A percentile compares a stretch with the other conserved stretches of the same genome.
phyloP scores from a whole-genome alignment of 2,888 invertebrate genomes.

The Heteropelma amictum region DNA sequence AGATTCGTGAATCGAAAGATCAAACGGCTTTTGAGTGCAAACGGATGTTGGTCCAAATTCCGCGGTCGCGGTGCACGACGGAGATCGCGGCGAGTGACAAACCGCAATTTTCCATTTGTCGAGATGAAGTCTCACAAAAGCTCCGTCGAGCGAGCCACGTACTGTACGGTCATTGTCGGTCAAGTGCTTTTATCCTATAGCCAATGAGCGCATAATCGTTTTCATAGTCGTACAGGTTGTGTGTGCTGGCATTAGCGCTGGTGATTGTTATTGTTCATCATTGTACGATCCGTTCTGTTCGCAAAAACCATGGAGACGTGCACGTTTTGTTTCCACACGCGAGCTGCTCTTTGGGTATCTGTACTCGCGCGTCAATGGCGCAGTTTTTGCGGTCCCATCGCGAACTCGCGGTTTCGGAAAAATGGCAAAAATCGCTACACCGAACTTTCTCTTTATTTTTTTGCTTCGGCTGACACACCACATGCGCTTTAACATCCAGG shows the following conservation, averaged over 20 bases:
- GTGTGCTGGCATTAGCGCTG: no score
- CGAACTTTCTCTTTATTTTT: neutral
- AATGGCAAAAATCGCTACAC: no score
- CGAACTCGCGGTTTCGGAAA: no score
- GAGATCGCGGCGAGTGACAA: slow-evolving; percentile 31
- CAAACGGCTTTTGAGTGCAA: neutral
- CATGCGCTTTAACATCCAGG: slow-evolving; percentile 23
- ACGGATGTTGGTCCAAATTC: neutral
- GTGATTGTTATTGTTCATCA: slow-evolving; percentile 19
- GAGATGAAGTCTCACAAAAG: slow-evolving; percentile 40
- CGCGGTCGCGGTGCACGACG: neutral
- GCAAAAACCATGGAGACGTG: slow-evolving; percentile 55
- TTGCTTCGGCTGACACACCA: slow-evolving; percentile 25
- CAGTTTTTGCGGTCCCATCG: no score
- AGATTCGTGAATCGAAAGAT: no score
- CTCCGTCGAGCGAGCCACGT: slow-evolving; percentile 33
- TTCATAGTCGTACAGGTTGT: slow-evolving; percentile 29
- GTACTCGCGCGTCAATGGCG: no score
- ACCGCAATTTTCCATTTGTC: slow-evolving; percentile 56
- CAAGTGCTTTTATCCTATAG: slow-evolving; percentile 41
- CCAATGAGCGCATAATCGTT: neutral
- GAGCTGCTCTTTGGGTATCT: neutral
- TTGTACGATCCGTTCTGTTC: slow-evolving; percentile 46
- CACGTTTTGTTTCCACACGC: neutral
- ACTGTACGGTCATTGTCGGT: slow-evolving; percentile 31